Conservation (phyloP, 2,888 invertebrate species). For the Ptychoptera contaminata region DNA sequence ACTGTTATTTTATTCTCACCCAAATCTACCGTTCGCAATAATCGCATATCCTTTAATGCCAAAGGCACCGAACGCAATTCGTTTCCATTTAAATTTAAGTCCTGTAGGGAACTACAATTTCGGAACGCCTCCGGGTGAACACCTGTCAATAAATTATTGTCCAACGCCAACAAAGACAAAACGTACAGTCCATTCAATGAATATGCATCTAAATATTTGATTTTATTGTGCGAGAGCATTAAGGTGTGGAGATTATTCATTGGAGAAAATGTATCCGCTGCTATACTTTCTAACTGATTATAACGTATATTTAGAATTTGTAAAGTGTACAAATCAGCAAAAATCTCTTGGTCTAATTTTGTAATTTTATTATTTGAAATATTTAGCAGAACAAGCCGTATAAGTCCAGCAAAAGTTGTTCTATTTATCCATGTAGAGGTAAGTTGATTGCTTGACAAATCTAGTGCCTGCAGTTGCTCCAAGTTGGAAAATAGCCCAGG, state of each 20-base stretch:
- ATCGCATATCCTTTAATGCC: conserved; percentile 70
- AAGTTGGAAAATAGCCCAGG: conserved; percentile 75
- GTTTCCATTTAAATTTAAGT: conserved; percentile 80
- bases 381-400: conserved; percentile 73
- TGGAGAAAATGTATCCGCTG: conserved; percentile 75
- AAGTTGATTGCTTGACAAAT: conserved; percentile 72
- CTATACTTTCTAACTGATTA: conserved; percentile 68
- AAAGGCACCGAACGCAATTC: conserved; percentile 62
- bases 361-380: conserved; percentile 71
- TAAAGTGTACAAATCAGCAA: conserved; percentile 70
- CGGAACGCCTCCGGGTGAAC: conserved; percentile 78
- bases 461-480: conserved; percentile 63
- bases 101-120: conserved; percentile 80
- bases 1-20: conserved; percentile 78
- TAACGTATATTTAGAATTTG: conserved; percentile 74
- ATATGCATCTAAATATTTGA: conserved; percentile 70
- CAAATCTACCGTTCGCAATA: conserved; percentile 74
- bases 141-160: conserved; percentile 69
- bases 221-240: conserved; percentile 70
- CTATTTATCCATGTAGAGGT: conserved; percentile 76
- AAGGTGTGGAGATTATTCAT: conserved; percentile 86
- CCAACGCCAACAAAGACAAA: conserved; percentile 65
- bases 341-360: conserved; percentile 66
- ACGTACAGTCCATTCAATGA: conserved; percentile 80
- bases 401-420: conserved; percentile 72